Percentiles rank a stretch among this genome's conserved stretches.
Evolutionary conservation across 1,140 invertebrate species (phyloP).

Genomic region (Zaprionus lachaisei): DNA sequence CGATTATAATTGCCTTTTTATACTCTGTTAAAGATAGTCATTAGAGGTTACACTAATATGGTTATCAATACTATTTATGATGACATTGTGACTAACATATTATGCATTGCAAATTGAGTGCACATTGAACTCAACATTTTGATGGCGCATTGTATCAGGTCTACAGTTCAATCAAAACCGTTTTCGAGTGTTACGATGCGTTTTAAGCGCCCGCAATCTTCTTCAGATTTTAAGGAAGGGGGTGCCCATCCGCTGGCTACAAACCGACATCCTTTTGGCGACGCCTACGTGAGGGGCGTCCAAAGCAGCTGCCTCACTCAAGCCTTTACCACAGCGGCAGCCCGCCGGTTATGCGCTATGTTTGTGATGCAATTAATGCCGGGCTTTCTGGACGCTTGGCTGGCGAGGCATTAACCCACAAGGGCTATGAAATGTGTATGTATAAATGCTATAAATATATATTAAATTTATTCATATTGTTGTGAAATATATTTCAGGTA

Average conservation of each 20-base stretch:
- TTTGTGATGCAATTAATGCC: slow-evolving; percentile 65
- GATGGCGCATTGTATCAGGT: not conserved
- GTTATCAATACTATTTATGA: no score
- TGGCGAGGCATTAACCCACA: slow-evolving; percentile 4
- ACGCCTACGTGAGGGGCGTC: slow-evolving; percentile 57
- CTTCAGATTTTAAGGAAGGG: not conserved
- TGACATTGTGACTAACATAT: no score
- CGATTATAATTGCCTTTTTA: no score
- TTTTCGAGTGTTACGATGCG: not conserved
- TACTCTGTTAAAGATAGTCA: no score
- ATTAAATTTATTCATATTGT: not conserved
- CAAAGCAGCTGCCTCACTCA: slow-evolving; percentile 36
- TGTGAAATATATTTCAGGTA: not conserved
- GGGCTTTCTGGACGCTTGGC: slow-evolving; percentile 19
- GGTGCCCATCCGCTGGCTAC: slow-evolving; percentile 22
- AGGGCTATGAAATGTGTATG: not conserved
- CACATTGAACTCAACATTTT: slow-evolving; percentile 12
- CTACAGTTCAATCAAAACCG: not conserved
- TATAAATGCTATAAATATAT: not conserved
- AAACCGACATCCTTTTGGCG: slow-evolving; percentile 31
- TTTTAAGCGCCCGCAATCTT: not conserved
- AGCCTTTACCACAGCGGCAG: slow-evolving; percentile 34
- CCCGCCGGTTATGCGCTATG: slow-evolving; percentile 33
- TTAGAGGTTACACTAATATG: no score
- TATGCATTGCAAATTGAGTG: not conserved